Evolutionary conservation across 2,113 vertebrate genomes (phyloP).

Genomic region (Phalacrocorax carbo): DNA sequence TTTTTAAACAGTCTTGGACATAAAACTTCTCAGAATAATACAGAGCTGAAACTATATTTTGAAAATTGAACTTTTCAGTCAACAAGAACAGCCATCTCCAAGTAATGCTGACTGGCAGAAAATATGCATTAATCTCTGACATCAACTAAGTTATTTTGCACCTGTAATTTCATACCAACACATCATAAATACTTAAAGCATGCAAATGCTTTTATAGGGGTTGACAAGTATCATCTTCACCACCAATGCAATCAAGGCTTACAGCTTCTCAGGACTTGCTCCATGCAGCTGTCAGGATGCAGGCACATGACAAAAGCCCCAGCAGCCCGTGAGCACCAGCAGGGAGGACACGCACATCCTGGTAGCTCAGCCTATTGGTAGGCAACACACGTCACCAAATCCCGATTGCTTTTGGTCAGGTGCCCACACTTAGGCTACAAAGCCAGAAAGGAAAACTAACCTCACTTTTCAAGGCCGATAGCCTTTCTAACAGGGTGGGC

Average conservation of each 20-base stretch:
- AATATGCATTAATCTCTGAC: background rate
- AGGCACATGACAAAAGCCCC: background rate
- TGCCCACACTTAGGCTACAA: background rate
- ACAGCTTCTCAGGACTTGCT: background rate
- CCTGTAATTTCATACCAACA: background rate
- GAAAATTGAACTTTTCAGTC: background rate
- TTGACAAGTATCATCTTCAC: background rate
- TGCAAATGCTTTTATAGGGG: background rate
- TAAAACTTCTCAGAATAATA: background rate
- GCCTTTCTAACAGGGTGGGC: background rate
- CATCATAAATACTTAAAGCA: background rate
- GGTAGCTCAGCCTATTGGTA: background rate
- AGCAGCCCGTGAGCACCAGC: background rate
- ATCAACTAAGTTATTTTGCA: background rate
- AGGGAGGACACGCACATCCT: background rate
- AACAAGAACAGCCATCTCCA: background rate
- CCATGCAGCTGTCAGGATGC: background rate
- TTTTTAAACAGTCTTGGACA: background rate
- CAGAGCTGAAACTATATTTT: background rate
- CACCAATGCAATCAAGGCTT: background rate
- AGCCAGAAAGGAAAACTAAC: background rate
- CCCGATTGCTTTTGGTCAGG: background rate
- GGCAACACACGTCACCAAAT: background rate
- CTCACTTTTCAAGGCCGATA: background rate
- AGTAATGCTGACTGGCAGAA: background rate